Evolutionary conservation across 2,113 vertebrate species (phyloP).

Genomic region (Rhabdornis inornatus): DNA sequence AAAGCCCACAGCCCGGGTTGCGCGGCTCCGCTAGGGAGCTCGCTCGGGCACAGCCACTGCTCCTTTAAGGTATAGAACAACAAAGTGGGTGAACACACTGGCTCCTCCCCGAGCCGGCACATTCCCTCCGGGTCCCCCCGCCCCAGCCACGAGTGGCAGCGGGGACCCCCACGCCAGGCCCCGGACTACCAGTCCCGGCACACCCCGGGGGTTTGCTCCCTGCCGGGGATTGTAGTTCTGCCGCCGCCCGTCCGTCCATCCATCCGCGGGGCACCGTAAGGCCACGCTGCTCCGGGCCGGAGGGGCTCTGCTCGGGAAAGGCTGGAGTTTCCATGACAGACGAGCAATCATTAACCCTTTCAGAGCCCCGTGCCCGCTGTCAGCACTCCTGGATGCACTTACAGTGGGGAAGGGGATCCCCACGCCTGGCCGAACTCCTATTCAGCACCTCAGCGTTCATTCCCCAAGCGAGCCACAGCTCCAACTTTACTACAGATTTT

Average conservation of each 20-base stretch:
- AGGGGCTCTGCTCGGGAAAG: neutral
- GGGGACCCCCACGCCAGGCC: neutral
- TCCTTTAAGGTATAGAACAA: slow-evolving; percentile 68
- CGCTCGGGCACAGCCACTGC: slow-evolving; percentile 46
- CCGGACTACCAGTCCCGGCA: slow-evolving; percentile 69
- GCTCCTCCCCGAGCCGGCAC: slow-evolving; percentile 58
- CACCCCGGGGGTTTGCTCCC: neutral
- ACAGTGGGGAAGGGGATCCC: neutral
- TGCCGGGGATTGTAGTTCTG: neutral
- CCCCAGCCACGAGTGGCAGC: slow-evolving; percentile 28
- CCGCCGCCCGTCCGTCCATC: neutral
- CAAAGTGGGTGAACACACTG: slow-evolving; percentile 47
- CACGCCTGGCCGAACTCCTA: neutral
- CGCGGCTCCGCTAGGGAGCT: slow-evolving; percentile 10
- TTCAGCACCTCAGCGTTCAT: rapidly evolving
- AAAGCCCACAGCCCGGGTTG: slow-evolving; percentile 55
- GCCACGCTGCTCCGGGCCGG: neutral
- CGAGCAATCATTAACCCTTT: neutral
- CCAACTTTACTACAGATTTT: neutral
- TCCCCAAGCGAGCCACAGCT: neutral
- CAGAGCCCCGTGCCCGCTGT: neutral
- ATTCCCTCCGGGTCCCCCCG: slow-evolving; percentile 62
- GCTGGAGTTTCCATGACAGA: neutral
- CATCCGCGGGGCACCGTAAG: neutral
- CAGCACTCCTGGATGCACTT: neutral